Evolutionary conservation across 1,140 invertebrate genomes (phyloP).

Genomic region (Patella vulgata): DNA sequence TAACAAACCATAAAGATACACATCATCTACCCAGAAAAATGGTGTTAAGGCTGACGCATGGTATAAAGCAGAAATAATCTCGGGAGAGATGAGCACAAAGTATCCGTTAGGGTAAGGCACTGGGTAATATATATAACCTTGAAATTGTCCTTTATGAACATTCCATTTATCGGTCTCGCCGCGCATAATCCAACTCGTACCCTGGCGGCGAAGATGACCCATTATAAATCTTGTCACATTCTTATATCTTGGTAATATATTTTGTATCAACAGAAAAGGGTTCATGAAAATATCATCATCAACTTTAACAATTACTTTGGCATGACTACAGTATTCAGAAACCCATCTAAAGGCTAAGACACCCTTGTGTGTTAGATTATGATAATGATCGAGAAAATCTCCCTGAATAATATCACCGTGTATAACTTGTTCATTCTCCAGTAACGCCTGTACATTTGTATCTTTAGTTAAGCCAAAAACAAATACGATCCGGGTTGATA

Average conservation of each 20-base stretch:
- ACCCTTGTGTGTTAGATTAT: constrained; percentile 70
- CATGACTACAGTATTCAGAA: constrained; percentile 72
- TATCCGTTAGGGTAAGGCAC: constrained; percentile 65
- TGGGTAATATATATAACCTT: constrained; percentile 36
- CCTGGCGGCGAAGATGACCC: not conserved
- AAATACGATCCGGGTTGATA: constrained; percentile 70
- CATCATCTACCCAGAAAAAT: constrained; percentile 67
- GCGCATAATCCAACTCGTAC: not conserved
- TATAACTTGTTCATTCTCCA: constrained; percentile 37
- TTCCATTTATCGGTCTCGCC: constrained; percentile 6
- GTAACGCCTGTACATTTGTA: constrained; percentile 22
- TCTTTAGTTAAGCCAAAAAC: constrained; percentile 74
- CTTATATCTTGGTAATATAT: constrained; percentile 12
- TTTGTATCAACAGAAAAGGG: constrained; percentile 68
- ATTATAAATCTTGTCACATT: constrained; percentile 2
- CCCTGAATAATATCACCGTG: constrained; percentile 59
- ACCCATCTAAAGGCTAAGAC: constrained; percentile 87
- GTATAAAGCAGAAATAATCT: constrained; percentile 61
- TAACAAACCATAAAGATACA: constrained; percentile 64
- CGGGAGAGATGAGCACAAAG: constrained; percentile 59
- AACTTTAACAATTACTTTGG: constrained; percentile 82
- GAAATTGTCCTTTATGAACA: constrained; percentile 35
- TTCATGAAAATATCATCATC: constrained; percentile 90
- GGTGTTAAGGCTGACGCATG: constrained; percentile 46
- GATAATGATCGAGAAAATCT: constrained; percentile 56